Evolutionary conservation across 2,888 invertebrate species (phyloP).

Genomic region (Pecten maximus): DNA sequence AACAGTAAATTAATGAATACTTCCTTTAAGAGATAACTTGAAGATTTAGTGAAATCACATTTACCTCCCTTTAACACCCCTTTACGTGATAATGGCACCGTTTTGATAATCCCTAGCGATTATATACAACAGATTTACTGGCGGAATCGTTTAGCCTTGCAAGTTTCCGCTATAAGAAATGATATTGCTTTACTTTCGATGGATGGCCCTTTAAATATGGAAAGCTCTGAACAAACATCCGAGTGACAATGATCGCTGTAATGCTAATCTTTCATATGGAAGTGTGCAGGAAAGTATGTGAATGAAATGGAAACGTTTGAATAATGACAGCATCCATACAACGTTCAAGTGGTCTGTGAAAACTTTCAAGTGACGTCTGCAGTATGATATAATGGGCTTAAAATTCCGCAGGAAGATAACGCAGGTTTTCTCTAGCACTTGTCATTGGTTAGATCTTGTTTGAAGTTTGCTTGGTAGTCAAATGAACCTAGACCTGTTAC

Average conservation of each 20-base stretch:
- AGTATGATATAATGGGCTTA: neutral
- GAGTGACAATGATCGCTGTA: neutral
- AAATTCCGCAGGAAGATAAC: neutral
- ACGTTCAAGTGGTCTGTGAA: neutral
- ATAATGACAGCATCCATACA: neutral
- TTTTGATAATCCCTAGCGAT: neutral
- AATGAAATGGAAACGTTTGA: neutral
- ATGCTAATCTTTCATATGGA: neutral
- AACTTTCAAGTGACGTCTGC: neutral
- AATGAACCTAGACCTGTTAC: neutral
- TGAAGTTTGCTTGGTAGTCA: neutral
- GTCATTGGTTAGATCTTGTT: neutral
- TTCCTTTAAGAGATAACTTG: neutral
- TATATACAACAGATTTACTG: neutral
- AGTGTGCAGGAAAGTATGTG: neutral
- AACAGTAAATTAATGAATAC: neutral
- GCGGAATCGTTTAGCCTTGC: neutral
- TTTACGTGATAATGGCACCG: conserved; percentile 14
- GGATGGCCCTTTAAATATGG: neutral
- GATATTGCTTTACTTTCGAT: neutral
- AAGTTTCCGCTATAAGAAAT: neutral
- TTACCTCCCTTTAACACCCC: conserved; percentile 25
- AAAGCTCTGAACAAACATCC: conserved; percentile 11
- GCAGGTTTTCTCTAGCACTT: neutral
- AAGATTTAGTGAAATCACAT: conserved; percentile 11